Percentiles rank a stretch among this genome's conserved stretches.
Conservation (phyloP, 2,888 invertebrate genomes). For the Oligia fasciuncula region DNA sequence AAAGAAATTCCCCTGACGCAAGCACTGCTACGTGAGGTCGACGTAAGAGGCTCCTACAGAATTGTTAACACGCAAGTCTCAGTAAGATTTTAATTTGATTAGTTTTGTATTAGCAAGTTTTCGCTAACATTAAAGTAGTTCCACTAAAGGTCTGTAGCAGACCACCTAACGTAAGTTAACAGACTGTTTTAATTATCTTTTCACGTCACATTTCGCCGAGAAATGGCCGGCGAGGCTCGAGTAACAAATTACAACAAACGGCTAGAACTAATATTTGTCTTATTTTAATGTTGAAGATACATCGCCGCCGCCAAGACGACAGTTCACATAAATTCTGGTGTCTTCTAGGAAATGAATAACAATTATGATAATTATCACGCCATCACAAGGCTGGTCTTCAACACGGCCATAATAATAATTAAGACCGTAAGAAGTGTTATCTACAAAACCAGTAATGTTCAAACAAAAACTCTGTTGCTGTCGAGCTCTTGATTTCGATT, state of each 20-base stretch:
- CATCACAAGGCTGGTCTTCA: slow-evolving; percentile 78
- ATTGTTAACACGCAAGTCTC: slow-evolving; percentile 94
- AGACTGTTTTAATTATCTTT: slow-evolving; percentile 68
- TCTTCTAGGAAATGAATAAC: slow-evolving; percentile 80
- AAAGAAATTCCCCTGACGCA: slow-evolving; percentile 91
- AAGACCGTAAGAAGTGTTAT: slow-evolving; percentile 85
- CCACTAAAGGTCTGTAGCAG: slow-evolving; percentile 62
- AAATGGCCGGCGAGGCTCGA: slow-evolving; percentile 58
- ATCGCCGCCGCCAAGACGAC: slow-evolving; percentile 54
- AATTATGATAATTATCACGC: slow-evolving; percentile 87
- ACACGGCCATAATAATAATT: slow-evolving; percentile 84
- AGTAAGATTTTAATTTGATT: slow-evolving; percentile 55
- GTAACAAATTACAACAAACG: slow-evolving; percentile 56
- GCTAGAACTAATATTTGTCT: slow-evolving; percentile 56
- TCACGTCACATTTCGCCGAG: slow-evolving; percentile 61
- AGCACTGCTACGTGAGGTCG: slow-evolving; percentile 95
- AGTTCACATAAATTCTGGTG: slow-evolving; percentile 69
- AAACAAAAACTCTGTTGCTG: slow-evolving; percentile 84
- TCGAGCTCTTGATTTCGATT: slow-evolving; percentile 82
- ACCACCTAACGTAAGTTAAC: slow-evolving; percentile 63
- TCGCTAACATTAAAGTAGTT: slow-evolving; percentile 64
- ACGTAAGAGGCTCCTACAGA: slow-evolving; percentile 96
- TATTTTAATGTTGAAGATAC: slow-evolving; percentile 64
- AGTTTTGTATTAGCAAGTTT: slow-evolving; percentile 62
- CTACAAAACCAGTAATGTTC: slow-evolving; percentile 86